A percentile compares a stretch with the other conserved stretches of the same genome.
These are phyloP conservation scores for Sarcophaga variegata DNA, from an alignment of 2,888 invertebrate genomes.

Conservation along the genomic window DNA sequence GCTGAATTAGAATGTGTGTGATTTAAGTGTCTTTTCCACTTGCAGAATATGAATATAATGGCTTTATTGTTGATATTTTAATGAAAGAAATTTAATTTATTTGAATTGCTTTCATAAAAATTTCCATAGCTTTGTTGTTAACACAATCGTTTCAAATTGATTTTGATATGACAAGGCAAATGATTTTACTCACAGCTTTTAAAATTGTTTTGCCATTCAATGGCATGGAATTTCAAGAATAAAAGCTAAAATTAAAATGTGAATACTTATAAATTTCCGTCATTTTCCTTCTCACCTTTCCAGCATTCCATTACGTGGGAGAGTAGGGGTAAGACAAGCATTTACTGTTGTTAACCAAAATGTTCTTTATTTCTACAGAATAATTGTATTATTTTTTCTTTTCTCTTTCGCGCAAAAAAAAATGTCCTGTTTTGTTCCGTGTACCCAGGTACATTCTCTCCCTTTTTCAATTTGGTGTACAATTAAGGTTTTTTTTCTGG, in stretches of 20 bases:
- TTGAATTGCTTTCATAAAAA: background rate
- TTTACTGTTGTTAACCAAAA: conserved; percentile 30
- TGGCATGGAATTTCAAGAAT: background rate
- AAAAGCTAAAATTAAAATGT: background rate
- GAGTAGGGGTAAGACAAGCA: background rate
- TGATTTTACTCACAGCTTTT: background rate
- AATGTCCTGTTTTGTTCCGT: too few species aligned
- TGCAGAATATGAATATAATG: too few species aligned
- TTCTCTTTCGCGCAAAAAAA: too few species aligned
- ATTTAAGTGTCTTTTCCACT: too few species aligned
- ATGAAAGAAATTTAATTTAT: background rate
- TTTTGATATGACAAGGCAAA: background rate
- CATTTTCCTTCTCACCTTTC: background rate
- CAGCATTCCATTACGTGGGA: background rate
- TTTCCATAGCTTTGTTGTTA: background rate
- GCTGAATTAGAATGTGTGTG: too few species aligned
- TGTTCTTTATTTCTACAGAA: background rate
- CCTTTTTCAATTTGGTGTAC: background rate
- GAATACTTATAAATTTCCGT: background rate
- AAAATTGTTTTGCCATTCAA: background rate
- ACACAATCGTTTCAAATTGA: background rate
- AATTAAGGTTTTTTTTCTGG: background rate
- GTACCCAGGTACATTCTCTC: background rate
- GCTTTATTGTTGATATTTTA: too few species aligned
- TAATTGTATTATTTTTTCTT: background rate